Evolutionary conservation across 2,888 invertebrate species (phyloP), one percentile per base, ranked within the genome.

Genomic region (Cinara cedri): DNA sequence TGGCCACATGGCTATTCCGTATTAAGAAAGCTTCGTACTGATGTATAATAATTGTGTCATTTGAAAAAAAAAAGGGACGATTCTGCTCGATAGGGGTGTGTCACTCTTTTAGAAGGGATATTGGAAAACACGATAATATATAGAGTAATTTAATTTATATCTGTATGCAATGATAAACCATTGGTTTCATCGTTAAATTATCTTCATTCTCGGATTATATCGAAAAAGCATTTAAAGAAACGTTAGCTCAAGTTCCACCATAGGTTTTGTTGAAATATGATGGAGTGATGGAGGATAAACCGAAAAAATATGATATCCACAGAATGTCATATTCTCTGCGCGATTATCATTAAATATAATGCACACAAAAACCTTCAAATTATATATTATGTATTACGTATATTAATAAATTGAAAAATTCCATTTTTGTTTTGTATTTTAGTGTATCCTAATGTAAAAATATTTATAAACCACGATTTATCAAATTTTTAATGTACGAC

Each of bases 211-310:
- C 75, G 3, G 26, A 75, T 13, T 4, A 54, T 1, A 0, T 65
- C 21, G 13, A 16, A 1, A 55, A 24, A 14, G 21, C 11, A 1
- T 44, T 75, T 8, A 44, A n/a, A 26, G 65, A 75, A 3, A 24
- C 4, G 1, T 11, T 65, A 0, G 14, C 54, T 8, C 13, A 54
- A n/a, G 9, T 75, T 3, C 75, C 75, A 0, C 75, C 65, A 19
- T 65, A 34, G 13, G 75, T 75, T 1, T 65, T 75, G 44, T 65
- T 42, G 54, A 65, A 75, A 21, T 75, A 65, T 24, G 54, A 63
- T 1, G 63, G 44, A 9, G 65, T 51, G n/a, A 51, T 75, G 75
- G 16, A 54, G n/a, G n/a, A 75, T 24, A 63, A 65, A 55, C 65
- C 75, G 8, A 34, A 34, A 16, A 75, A 75, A 65, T 34, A 21